phyloP scores from a whole-genome alignment of 1,140 invertebrate species.

The Amyelois transitella region DNA sequence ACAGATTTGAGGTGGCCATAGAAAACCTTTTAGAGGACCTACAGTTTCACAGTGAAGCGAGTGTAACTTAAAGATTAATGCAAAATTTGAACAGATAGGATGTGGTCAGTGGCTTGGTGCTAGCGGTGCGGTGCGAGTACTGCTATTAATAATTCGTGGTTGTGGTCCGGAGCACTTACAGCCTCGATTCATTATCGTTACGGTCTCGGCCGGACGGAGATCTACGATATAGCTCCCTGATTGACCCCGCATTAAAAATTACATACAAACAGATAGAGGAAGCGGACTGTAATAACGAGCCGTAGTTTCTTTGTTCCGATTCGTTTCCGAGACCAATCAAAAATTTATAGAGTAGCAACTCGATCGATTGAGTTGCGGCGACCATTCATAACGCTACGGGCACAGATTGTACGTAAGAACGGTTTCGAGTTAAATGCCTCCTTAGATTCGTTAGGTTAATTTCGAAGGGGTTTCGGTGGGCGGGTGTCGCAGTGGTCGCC shows the following conservation, averaged over 20 bases:
- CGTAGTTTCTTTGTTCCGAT: conserved; percentile 59
- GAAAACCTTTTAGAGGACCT: conserved; percentile 10
- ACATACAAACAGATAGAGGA: conserved; percentile 66
- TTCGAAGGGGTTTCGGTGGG: conserved; percentile 43
- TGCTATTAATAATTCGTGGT: conserved; percentile 65
- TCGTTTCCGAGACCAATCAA: conserved; percentile 49
- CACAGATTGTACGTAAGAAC: conserved; percentile 33
- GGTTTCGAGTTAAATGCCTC: conserved; percentile 43
- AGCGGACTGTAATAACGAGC: conserved; percentile 54
- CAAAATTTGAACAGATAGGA: conserved; percentile 26
- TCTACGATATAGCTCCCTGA: conserved; percentile 67
- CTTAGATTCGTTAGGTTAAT: conserved; percentile 69
- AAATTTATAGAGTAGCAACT: conserved; percentile 45
- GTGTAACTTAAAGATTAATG: conserved; percentile 13
- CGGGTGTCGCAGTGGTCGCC: conserved; percentile 53
- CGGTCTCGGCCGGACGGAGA: conserved; percentile 58
- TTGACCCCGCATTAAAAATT: conserved; percentile 75
- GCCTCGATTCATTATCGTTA: conserved; percentile 70
- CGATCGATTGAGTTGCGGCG: conserved; percentile 44
- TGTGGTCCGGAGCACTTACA: conserved; percentile 58
- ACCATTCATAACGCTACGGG: conserved; percentile 38
- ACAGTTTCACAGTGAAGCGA: not conserved
- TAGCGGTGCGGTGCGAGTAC: conserved; percentile 34
- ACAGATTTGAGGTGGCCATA: conserved; percentile 9
- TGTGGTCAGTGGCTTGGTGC: not conserved